phyloP scores from a whole-genome alignment of 1,140 invertebrate genomes.

The Meloidogyne exigua region DNA sequence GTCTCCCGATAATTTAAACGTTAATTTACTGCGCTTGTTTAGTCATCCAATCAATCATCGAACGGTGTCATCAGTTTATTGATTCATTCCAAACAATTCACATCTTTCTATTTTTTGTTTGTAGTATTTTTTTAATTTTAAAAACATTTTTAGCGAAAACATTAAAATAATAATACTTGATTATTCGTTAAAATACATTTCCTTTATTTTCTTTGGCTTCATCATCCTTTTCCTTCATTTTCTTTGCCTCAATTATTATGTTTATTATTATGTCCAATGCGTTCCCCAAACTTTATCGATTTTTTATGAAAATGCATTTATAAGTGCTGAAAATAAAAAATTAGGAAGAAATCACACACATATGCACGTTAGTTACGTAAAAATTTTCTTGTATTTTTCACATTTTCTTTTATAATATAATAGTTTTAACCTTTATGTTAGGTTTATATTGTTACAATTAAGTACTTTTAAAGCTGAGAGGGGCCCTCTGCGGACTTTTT shows the following conservation, averaged over 20 bases:
- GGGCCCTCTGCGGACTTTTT: too few species aligned
- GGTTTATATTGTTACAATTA: too few species aligned
- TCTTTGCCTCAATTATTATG: neutral
- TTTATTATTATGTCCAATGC: neutral
- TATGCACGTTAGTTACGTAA: neutral
- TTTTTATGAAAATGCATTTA: neutral
- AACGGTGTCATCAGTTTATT: neutral
- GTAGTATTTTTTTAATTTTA: neutral
- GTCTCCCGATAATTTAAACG: neutral
- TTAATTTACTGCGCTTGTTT: neutral
- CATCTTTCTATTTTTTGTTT: neutral
- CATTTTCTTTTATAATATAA: neutral
- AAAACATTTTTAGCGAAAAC: too few species aligned
- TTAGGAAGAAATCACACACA: neutral
- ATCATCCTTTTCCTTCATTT: neutral
- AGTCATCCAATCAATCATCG: neutral
- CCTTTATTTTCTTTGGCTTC: neutral
- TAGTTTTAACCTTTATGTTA: too few species aligned
- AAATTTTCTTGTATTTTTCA: neutral
- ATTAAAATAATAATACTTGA: neutral
- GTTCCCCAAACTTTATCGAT: neutral
- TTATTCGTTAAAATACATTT: neutral
- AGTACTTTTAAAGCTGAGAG: too few species aligned
- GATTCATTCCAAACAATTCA: constrained; percentile 1
- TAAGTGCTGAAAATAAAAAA: neutral